Conservation (phyloP, 2,113 vertebrate species). For the Platichthys flesus region DNA sequence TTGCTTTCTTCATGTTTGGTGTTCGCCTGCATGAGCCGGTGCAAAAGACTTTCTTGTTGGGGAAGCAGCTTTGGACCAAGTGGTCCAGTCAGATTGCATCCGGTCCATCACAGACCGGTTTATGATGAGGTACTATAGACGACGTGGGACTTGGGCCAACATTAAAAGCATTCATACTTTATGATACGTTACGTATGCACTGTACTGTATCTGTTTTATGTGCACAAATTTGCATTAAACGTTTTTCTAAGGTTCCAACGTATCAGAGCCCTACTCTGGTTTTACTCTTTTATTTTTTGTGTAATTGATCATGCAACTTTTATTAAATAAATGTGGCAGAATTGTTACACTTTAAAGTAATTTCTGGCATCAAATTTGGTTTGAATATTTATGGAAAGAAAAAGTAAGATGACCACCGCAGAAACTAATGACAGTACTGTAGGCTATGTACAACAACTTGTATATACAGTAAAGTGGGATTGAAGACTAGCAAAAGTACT, state of each 20-base stretch:
- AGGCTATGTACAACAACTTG: too few relatives aligned
- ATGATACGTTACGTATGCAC: conserved; percentile 76
- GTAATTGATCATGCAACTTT: not conserved
- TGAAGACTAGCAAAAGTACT: too few relatives aligned
- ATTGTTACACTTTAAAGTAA: too few relatives aligned
- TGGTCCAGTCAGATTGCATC: conserved; percentile 65
- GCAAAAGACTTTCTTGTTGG: conserved; percentile 58
- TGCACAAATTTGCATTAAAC: conserved; percentile 81
- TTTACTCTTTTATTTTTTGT: not conserved
- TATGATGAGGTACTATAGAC: conserved; percentile 52
- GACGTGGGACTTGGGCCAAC: conserved; percentile 72
- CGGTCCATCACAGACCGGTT: conserved; percentile 61
- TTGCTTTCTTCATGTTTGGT: conserved; percentile 45
- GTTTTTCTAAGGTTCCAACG: conserved; percentile 77
- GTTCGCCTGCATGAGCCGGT: conserved; percentile 32
- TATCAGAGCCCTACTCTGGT: conserved; percentile 29
- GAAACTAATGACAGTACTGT: too few relatives aligned
- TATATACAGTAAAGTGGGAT: too few relatives aligned
- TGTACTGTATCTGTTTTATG: conserved; percentile 82
- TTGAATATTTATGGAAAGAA: too few relatives aligned
- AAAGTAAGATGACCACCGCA: too few relatives aligned
- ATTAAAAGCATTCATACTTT: conserved; percentile 80
- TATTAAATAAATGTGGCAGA: not conserved
- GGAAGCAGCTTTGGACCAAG: conserved; percentile 57
- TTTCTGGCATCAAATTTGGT: too few relatives aligned